These are phyloP conservation scores for Alitta virens DNA, from an alignment of 2,888 invertebrate genomes.

Conservation along the genomic window DNA sequence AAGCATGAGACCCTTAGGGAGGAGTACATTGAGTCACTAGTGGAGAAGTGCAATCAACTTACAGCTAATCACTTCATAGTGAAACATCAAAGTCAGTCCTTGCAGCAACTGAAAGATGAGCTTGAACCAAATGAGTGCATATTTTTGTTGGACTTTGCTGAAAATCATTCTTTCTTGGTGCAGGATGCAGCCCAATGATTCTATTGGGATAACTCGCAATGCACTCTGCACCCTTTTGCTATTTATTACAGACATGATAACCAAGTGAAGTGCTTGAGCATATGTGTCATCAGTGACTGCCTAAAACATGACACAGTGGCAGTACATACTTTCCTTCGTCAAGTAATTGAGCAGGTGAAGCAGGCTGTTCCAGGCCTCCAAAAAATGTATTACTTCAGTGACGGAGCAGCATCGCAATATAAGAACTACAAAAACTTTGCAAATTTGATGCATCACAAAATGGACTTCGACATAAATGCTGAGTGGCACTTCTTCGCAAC, in stretches of 20 bases:
- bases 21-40: no score
- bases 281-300: slow-evolving; percentile 25
- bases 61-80: no score
- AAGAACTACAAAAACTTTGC: slow-evolving; percentile 34
- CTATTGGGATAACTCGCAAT: slow-evolving; percentile 32
- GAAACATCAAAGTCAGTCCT: neutral
- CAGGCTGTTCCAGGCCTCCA: neutral
- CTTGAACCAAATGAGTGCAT: slow-evolving; percentile 2
- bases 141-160: slow-evolving; percentile 20
- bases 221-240: slow-evolving; percentile 28
- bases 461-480: slow-evolving; percentile 30
- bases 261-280: neutral
- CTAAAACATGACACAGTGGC: slow-evolving; percentile 25
- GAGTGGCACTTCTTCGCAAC: slow-evolving; percentile 37
- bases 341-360: slow-evolving; percentile 1
- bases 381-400: slow-evolving; percentile 22
- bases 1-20: neutral
- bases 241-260: neutral
- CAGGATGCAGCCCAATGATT: slow-evolving; percentile 30
- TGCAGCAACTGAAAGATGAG: neutral
- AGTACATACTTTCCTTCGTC: slow-evolving; percentile 25
- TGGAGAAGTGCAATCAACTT: neutral
- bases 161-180: slow-evolving; percentile 11
- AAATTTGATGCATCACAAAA: slow-evolving; percentile 30
- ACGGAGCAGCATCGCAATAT: slow-evolving; percentile 34